phyloP scores from a whole-genome alignment of 2,888 invertebrate species.

The Drosophila trichaetosa region DNA sequence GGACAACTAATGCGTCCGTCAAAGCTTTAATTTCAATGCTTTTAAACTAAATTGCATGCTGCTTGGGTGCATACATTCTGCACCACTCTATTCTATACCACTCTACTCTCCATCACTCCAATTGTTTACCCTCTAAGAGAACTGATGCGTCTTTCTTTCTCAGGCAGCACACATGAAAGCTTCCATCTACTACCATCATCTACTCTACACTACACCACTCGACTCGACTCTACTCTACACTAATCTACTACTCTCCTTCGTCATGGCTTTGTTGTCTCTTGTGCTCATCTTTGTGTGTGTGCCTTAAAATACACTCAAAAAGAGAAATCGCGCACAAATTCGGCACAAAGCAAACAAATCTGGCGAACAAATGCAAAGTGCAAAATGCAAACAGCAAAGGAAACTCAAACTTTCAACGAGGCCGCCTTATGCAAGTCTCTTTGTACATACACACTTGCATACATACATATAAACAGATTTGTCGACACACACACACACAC shows the following conservation, averaged over 20 bases:
- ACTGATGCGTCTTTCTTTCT: neutral
- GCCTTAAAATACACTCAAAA: constrained; percentile 22
- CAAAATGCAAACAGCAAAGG: constrained; percentile 22
- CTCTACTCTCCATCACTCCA: neutral
- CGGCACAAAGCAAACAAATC: constrained; percentile 26
- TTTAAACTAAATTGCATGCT: neutral
- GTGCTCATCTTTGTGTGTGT: neutral
- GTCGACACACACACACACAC: constrained; percentile 10
- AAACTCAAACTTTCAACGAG: constrained; percentile 34
- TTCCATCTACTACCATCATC: neutral
- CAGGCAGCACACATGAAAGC: neutral
- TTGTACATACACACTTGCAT: neutral
- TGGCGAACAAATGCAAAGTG: constrained; percentile 33
- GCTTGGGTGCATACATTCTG: neutral
- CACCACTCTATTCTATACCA: neutral
- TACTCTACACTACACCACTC: neutral
- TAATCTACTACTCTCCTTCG: neutral
- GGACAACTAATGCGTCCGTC: neutral
- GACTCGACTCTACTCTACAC: neutral
- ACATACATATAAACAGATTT: constrained; percentile 1
- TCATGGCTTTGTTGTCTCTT: neutral
- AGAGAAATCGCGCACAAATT: constrained; percentile 48
- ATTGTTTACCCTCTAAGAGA: neutral
- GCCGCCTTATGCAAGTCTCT: constrained; percentile 12
- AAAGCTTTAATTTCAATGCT: neutral